phyloP scores from a whole-genome alignment of 2,113 vertebrate species.

The Gymnobelideus leadbeateri region DNA sequence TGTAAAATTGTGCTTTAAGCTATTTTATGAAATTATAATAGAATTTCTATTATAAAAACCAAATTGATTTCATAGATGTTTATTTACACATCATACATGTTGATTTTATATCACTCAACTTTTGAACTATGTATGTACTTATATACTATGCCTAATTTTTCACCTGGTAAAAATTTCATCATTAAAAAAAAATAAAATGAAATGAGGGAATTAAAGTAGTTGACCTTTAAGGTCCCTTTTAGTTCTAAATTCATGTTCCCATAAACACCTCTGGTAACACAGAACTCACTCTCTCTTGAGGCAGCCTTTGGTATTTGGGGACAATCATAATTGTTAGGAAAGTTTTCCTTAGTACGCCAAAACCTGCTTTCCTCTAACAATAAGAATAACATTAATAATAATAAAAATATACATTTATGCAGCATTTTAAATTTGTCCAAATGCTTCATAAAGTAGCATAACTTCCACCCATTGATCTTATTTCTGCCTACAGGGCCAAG shows the following conservation, averaged over 20 bases:
- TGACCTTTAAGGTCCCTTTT: background rate
- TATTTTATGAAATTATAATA: conserved; percentile 55
- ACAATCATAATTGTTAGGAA: background rate
- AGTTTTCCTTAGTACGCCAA: background rate
- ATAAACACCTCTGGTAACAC: background rate
- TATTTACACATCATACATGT: conserved; percentile 47
- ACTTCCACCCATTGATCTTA: background rate
- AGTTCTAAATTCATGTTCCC: background rate
- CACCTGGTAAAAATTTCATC: conserved; percentile 77
- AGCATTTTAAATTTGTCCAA: background rate
- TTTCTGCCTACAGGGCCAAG: background rate
- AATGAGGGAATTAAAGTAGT: background rate
- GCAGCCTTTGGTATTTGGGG: background rate
- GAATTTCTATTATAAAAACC: conserved; percentile 34
- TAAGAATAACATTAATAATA: background rate
- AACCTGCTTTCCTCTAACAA: background rate
- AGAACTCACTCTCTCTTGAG: background rate
- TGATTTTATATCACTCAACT: conserved; percentile 74
- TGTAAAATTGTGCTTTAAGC: conserved; percentile 51
- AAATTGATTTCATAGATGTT: conserved; percentile 54
- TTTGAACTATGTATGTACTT: conserved; percentile 68
- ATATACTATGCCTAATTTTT: conserved; percentile 76
- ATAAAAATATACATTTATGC: background rate
- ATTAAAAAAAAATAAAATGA: conserved; percentile 20
- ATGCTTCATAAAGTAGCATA: background rate